Percentiles rank a stretch among this genome's conserved stretches.
These are phyloP conservation scores for Platichthys flesus DNA, from an alignment of 2,113 vertebrate species.

Conservation along the genomic window DNA sequence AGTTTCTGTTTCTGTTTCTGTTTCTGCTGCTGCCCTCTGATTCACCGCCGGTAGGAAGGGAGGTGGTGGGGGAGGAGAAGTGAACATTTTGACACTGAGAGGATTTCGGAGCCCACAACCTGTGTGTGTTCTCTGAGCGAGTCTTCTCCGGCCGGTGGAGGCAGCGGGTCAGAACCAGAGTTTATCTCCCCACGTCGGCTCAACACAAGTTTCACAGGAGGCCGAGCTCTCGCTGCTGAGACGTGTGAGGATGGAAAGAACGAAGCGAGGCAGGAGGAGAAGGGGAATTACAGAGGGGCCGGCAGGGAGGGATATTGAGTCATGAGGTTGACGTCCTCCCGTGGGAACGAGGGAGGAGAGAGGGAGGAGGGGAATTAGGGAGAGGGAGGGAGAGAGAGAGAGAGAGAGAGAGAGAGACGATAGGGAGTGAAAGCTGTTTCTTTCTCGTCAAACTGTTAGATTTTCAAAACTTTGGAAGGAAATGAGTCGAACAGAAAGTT, in stretches of 20 bases:
- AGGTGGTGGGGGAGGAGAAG: slow-evolving; percentile 41
- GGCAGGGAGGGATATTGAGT: slow-evolving; percentile 40
- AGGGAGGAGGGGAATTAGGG: slow-evolving; percentile 21
- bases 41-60: slow-evolving; percentile 54
- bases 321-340: slow-evolving; percentile 47
- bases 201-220: not conserved
- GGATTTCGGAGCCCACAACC: not conserved
- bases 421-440: slow-evolving; percentile 18
- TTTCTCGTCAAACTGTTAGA: slow-evolving; percentile 36
- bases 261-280: slow-evolving; percentile 4
- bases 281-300: slow-evolving; percentile 51
- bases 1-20: not conserved
- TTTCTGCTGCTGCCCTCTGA: slow-evolving; percentile 37
- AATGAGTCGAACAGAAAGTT: too few species aligned
- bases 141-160: too few species aligned
- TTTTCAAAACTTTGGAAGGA: slow-evolving; percentile 26
- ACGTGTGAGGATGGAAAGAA: not conserved
- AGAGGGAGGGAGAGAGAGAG: slow-evolving; percentile 29
- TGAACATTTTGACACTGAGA: slow-evolving; percentile 35
- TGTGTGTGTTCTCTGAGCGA: not conserved
- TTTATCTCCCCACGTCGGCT: not conserved
- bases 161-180: not conserved
- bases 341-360: slow-evolving; percentile 52
- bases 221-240: not conserved
- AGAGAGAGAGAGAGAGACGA: slow-evolving; percentile 1